Conservation (phyloP, 2,113 vertebrate species). For the Tichodroma muraria region DNA sequence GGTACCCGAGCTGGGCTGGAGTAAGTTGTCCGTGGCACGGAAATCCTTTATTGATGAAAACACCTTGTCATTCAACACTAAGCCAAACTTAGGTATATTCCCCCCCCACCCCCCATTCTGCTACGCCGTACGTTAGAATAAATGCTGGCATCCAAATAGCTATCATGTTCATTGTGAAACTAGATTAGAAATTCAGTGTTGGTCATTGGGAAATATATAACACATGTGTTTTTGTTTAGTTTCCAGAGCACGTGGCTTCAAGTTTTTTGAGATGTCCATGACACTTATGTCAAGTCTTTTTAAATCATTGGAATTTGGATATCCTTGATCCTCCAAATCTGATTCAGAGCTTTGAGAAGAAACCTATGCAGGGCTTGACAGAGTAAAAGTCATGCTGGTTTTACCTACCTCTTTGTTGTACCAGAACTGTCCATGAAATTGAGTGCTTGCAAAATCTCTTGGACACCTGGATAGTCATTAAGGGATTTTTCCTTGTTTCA, state of each 20-base stretch:
- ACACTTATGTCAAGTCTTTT: neutral
- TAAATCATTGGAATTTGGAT: neutral
- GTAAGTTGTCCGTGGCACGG: rapidly evolving
- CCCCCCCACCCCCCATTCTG: rapidly evolving
- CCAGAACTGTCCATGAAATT: neutral
- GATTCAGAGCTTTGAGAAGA: neutral
- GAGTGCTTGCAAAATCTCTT: neutral
- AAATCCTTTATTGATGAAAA: neutral
- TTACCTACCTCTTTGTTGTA: neutral
- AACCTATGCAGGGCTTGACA: neutral
- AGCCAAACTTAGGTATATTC: neutral
- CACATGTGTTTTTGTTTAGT: neutral
- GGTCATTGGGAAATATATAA: neutral
- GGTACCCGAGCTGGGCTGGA: neutral
- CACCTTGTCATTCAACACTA: neutral
- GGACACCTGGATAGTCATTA: neutral
- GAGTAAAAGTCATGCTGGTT: neutral
- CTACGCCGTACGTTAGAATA: neutral
- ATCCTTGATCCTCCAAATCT: neutral
- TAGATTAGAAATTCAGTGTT: neutral
- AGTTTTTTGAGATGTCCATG: neutral
- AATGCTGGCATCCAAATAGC: neutral
- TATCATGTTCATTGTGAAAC: neutral
- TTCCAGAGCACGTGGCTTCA: neutral
- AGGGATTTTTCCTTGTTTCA: neutral